Percentiles rank a stretch among this genome's conserved stretches.
These are phyloP conservation scores for Austrofundulus limnaeus DNA, from an alignment of 2,113 vertebrate species.

Conservation along the genomic window DNA sequence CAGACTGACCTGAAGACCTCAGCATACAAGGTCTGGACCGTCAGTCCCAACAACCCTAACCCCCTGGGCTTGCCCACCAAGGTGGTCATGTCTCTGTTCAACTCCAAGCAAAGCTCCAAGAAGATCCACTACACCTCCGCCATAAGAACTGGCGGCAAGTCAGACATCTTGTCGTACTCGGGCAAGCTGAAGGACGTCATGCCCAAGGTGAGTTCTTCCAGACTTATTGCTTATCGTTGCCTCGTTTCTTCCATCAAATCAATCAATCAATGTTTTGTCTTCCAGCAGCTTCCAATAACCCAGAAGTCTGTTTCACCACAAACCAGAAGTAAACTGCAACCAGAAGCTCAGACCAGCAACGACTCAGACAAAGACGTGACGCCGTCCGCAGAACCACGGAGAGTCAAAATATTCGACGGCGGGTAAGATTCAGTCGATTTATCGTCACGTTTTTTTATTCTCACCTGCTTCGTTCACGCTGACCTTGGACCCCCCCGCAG, in stretches of 20 bases:
- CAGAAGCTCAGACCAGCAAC: conserved; percentile 82
- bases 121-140: conserved; percentile 91
- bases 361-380: conserved; percentile 90
- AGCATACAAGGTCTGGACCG: conserved; percentile 88
- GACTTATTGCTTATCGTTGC: not conserved
- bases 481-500: conserved; percentile 64
- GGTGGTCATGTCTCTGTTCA: conserved; percentile 92
- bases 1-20: conserved; percentile 91
- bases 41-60: conserved; percentile 87
- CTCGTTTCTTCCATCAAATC: conserved; percentile 1
- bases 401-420: conserved; percentile 98
- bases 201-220: conserved; percentile 81
- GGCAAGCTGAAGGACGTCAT: conserved; percentile 91
- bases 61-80: conserved; percentile 93
- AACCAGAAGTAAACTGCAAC: conserved; percentile 84
- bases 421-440: conserved; percentile 79
- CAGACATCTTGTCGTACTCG: conserved; percentile 91
- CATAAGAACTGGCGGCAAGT: conserved; percentile 85
- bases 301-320: conserved; percentile 83
- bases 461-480: not conserved
- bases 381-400: conserved; percentile 89
- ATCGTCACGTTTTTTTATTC: not conserved
- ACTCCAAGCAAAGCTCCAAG: conserved; percentile 92
- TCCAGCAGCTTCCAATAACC: conserved; percentile 61
- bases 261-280: not conserved